These are phyloP conservation scores for Leptinotarsa defecta DNA, from an alignment of 1,140 invertebrate genomes.

Conservation along the genomic window DNA sequence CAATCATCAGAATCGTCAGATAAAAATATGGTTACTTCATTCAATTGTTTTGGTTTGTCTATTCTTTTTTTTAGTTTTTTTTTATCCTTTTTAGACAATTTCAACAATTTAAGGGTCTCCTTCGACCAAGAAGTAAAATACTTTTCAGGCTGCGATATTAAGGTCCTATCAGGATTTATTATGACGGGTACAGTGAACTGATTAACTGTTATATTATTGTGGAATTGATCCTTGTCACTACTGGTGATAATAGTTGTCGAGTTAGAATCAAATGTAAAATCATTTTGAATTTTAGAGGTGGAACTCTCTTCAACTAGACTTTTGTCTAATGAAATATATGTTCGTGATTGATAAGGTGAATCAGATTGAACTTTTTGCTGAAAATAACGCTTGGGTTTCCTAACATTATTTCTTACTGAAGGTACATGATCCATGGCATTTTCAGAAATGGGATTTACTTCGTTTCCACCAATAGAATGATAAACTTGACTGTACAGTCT, in stretches of 20 bases:
- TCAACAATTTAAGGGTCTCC: neutral
- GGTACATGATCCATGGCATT: neutral
- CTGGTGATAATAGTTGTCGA: neutral
- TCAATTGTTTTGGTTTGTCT: neutral
- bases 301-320: neutral
- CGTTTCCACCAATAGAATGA: constrained; percentile 36
- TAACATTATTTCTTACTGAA: neutral
- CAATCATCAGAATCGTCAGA: constrained; percentile 16
- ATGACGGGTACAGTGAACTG: constrained; percentile 5
- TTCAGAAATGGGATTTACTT: constrained; percentile 7
- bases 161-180: neutral
- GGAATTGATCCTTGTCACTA: neutral
- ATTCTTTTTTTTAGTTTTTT: neutral
- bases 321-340: constrained; percentile 9
- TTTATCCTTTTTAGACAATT: neutral
- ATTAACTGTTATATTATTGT: constrained; percentile 22
- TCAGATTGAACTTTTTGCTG: neutral
- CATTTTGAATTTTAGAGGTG: neutral
- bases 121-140: neutral
- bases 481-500: constrained; percentile 55
- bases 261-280: constrained; percentile 10
- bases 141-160: neutral
- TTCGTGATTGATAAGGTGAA: neutral
- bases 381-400: constrained; percentile 10
- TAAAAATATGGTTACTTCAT: constrained; percentile 25